Conservation (phyloP, 2,113 vertebrate species). For the Trochalopteron elliotii region DNA sequence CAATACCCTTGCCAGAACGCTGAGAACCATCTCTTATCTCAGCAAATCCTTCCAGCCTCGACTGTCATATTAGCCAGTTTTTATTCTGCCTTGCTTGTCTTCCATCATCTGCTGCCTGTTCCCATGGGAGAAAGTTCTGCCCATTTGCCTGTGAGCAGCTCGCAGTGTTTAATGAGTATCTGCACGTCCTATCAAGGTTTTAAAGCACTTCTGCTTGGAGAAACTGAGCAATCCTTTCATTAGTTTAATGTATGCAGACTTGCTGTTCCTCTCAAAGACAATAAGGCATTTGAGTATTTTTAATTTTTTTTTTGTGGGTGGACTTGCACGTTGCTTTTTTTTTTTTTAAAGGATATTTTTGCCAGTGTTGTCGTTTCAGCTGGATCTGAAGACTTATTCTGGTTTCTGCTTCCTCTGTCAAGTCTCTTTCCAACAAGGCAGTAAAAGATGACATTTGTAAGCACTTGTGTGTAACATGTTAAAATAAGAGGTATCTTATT, state of each 20-base stretch:
- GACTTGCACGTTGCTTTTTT: background rate
- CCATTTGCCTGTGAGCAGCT: slow-evolving; percentile 45
- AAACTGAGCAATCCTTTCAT: slow-evolving; percentile 10
- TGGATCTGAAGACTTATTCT: background rate
- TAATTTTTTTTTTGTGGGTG: background rate
- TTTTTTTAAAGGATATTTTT: background rate
- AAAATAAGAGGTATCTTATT: background rate
- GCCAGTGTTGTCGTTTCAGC: background rate
- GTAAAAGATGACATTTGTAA: slow-evolving; percentile 6
- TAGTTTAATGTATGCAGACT: background rate
- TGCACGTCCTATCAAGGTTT: slow-evolving; percentile 15
- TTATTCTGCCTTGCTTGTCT: slow-evolving; percentile 58
- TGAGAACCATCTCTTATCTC: slow-evolving; percentile 49
- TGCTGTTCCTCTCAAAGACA: background rate
- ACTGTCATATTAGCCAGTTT: slow-evolving; percentile 63
- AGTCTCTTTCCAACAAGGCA: background rate
- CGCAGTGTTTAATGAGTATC: slow-evolving; percentile 34
- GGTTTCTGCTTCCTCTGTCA: background rate
- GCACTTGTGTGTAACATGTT: background rate
- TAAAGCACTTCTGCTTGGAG: background rate
- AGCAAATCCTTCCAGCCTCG: slow-evolving; percentile 50
- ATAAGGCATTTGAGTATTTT: background rate
- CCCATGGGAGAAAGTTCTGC: slow-evolving; percentile 29
- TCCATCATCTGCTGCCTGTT: slow-evolving; percentile 47
- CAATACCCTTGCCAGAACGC: slow-evolving; percentile 34